A percentile compares a stretch with the other conserved stretches of the same genome.
Conservation (phyloP, 2,888 invertebrate genomes). For the Drosophila mulleri region DNA sequence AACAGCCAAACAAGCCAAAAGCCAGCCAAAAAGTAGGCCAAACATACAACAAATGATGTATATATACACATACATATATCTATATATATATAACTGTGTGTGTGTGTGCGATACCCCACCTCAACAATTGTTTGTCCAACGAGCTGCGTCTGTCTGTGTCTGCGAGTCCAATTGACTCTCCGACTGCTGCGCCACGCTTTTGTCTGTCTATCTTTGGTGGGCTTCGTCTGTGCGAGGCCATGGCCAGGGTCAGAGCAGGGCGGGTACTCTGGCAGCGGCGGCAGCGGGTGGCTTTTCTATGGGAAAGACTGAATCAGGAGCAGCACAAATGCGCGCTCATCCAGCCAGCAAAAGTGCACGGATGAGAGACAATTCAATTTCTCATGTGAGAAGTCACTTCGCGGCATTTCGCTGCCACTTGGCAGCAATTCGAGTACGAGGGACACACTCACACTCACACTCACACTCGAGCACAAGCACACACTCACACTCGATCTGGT, state of each 20-base stretch:
- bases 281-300: background rate
- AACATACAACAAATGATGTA: conserved; percentile 55
- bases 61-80: background rate
- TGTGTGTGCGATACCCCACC: conserved; percentile 21
- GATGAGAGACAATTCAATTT: conserved; percentile 67
- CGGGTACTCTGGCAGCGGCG: background rate
- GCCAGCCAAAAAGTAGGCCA: conserved; percentile 65
- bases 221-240: conserved; percentile 35
- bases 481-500: background rate
- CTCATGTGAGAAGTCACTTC: conserved; percentile 58
- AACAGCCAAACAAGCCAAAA: conserved; percentile 32
- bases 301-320: background rate
- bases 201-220: conserved; percentile 39
- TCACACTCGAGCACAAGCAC: background rate
- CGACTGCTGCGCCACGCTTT: conserved; percentile 39
- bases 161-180: conserved; percentile 31
- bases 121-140: conserved; percentile 53
- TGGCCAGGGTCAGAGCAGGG: conserved; percentile 19
- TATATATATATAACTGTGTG: background rate
- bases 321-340: conserved; percentile 49
- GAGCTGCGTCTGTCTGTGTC: conserved; percentile 38
- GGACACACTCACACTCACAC: background rate
- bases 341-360: conserved; percentile 42
- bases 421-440: conserved; percentile 35
- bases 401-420: conserved; percentile 60